Conservation (phyloP, 2,888 invertebrate species). For the Andrena chrysosceles region DNA sequence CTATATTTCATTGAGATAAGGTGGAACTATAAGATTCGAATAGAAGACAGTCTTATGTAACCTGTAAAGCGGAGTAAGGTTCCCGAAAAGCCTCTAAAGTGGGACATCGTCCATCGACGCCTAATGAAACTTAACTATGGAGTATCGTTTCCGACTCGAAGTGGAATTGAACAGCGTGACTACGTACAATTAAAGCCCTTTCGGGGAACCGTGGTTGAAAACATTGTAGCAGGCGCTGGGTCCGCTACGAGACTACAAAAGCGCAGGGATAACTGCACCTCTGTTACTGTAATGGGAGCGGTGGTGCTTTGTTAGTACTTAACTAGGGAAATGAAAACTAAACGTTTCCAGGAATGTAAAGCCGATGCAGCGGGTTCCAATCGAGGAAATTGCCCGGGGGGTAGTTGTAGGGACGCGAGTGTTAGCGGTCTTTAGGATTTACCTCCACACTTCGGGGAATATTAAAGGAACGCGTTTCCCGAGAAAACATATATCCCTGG, state of each 20-base stretch:
- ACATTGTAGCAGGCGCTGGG: slow-evolving; percentile 23
- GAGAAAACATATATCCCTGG: slow-evolving; percentile 15
- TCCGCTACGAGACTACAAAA: slow-evolving; percentile 39
- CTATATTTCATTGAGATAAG: too few species aligned
- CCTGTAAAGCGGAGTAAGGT: too few species aligned
- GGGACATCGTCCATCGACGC: not conserved
- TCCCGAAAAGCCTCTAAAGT: not conserved
- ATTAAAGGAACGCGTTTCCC: slow-evolving; percentile 35
- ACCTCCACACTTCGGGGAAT: slow-evolving; percentile 53
- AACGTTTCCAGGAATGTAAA: slow-evolving; percentile 68
- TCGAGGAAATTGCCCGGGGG: slow-evolving; percentile 66
- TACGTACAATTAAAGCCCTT: slow-evolving; percentile 59
- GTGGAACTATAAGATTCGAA: too few species aligned
- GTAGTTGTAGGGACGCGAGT: slow-evolving; percentile 43
- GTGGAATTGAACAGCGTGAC: slow-evolving; percentile 34
- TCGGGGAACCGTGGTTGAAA: slow-evolving; percentile 58
- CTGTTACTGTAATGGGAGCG: slow-evolving; percentile 66
- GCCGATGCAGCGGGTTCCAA: slow-evolving; percentile 57
- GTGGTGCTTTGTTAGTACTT: slow-evolving; percentile 67
- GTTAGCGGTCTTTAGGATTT: slow-evolving; percentile 52
- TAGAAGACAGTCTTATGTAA: too few species aligned
- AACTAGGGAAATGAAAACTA: slow-evolving; percentile 71
- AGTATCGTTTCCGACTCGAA: slow-evolving; percentile 3
- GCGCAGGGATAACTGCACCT: slow-evolving; percentile 57
- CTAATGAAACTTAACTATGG: not conserved